Evolutionary conservation across 2,797 vertebrate species (phyloP), one percentile per base, ranked within the genome.

Genomic region (Pempheris klunzingeri): DNA sequence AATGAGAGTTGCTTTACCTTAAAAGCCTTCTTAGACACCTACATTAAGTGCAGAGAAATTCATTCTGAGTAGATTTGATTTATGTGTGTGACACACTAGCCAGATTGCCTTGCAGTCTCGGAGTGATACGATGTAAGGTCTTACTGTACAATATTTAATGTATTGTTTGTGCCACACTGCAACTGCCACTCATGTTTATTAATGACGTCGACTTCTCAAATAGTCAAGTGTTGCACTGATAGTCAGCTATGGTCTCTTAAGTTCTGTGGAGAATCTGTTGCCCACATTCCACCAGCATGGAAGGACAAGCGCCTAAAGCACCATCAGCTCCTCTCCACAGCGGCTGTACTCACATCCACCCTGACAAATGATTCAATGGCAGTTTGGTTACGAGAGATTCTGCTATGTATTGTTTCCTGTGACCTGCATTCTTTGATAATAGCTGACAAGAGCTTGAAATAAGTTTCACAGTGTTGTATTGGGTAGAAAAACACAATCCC

Each of bases 131-230:
- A 57, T 17, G 15, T 30, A 39, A 58, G 32, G 36, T 49, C 1
- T 22, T 20, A 0, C 26, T 38, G 10, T 38, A 47, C n/a, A n/a
- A 18, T 13, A 36, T 30, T 39, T 17, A 17, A 30, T 47, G 12
- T 44, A 2, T 8, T 15, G 17, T 54, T 62, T 36, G 13, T 64
- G 57, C 14, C 0, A 28, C 52, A 53, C 7, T 47, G 20, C 62
- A 43, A n/a, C 46, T 74, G 59, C 34, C 32, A 61, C 24, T 66
- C 26, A 7, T 70, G 60, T 71, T 74, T 69, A 73, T 60, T 53
- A 17, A 63, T 53, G 7, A 53, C 62, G 10, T 12, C 34, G 18
- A 38, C 18, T 39, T 58, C 41, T 58, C 52, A 39, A 60, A 65
- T 13, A 12, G 22, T 49, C 24, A 55, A 71, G 39, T 46, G 34